Evolutionary conservation across 2,113 vertebrate genomes (phyloP).

Genomic region (Lipotes vexillifer): DNA sequence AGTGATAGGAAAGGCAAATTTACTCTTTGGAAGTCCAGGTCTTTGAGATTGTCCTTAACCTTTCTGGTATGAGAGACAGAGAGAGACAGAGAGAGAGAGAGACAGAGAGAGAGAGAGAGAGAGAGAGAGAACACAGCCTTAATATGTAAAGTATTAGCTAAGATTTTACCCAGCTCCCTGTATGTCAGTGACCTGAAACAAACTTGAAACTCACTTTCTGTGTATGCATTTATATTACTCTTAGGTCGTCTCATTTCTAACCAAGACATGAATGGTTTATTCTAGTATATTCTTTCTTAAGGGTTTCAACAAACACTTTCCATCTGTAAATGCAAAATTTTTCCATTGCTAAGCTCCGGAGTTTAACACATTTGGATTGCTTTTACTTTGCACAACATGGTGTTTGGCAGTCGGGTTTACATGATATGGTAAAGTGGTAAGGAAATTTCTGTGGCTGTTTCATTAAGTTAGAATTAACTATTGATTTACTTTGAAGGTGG

Average conservation of each 20-base stretch:
- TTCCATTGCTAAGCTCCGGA: neutral
- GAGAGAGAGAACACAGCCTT: neutral
- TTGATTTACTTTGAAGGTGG: slow-evolving; percentile 5
- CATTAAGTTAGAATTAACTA: neutral
- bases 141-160: neutral
- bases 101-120: too few relatives aligned
- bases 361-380: neutral
- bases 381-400: neutral
- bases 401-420: neutral
- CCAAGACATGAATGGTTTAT: neutral
- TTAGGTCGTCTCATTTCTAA: slow-evolving; percentile 26
- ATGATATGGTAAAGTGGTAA: neutral
- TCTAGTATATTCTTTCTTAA: neutral
- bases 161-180: neutral
- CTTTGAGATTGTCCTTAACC: neutral
- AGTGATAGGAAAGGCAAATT: neutral
- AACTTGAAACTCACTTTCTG: neutral
- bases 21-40: neutral
- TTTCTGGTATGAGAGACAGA: neutral
- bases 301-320: neutral
- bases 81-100: too few relatives aligned
- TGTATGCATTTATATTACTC: neutral
- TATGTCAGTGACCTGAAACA: neutral
- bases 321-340: neutral
- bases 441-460: slow-evolving; percentile 12